Evolutionary conservation across 2,888 invertebrate genomes (phyloP), one percentile per base, ranked within the genome.

Genomic region (Agrenia bidenticulata): DNA sequence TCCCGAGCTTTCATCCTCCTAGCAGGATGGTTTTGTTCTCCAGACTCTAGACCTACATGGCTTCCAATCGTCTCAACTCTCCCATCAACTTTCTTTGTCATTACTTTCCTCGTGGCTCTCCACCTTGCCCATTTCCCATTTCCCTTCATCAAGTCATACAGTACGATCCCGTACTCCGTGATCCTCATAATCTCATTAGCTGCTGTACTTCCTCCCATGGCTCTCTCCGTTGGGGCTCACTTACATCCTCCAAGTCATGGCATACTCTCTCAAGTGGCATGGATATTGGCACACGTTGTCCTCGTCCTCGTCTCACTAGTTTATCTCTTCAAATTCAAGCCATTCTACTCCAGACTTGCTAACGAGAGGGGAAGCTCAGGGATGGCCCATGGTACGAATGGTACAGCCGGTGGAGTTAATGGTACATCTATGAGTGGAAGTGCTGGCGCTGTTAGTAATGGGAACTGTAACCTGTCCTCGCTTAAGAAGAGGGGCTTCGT

Each of bases 1-100:
- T 72, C 73, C 58, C 70, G 76, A 74, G 76, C 76, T 70, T 75
- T 75, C 70, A 75, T 74, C 56, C 76, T 76, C 27, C 70, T 76
- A 58, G 73, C 75, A 53, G 76, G 74, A 45, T 76, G 74, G 71
- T 67, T 75, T 26, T 75, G 76, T 61, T 71, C 74, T 23, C 74
- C 75, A 15, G 73, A 70, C 67, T 70, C 74, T n/a, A 61, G 76
- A 62, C 76, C 74, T 32, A 62, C 73, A 17, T 76, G 76, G 76
- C 74, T 76, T 37, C 76, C 76, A 41, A 73, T 76, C 56, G 64
- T 74, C 59, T 75, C 75, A 23, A 75, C 75, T n/a, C 70, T 76
- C 57, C 76, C 76, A 62, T 61, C 75, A 19, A 70, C 73, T 54
- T 72, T 76, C 64, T 75, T 76, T 55, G 75, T 73, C 62, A 73